Percentiles rank a stretch among this genome's conserved stretches.
phyloP scores from a whole-genome alignment of 2,888 invertebrate genomes.

The Hermaeophaga mercurialis region DNA sequence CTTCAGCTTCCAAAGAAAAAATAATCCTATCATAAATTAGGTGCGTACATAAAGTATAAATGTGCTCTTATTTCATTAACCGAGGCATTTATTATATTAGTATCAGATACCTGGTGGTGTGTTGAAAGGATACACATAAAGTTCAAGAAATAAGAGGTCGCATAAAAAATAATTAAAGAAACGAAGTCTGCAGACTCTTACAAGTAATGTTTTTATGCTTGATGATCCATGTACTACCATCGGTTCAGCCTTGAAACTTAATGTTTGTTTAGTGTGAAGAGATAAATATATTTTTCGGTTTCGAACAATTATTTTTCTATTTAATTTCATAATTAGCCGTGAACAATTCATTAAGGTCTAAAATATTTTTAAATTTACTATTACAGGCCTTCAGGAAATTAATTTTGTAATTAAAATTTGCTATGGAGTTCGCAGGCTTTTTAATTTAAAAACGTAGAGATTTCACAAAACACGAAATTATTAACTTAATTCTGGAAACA shows the following conservation, averaged over 20 bases:
- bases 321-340: constrained; percentile 3
- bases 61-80: neutral
- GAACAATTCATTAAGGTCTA: no score
- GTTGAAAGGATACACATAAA: constrained; percentile 2
- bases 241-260: constrained; percentile 15
- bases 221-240: constrained; percentile 17
- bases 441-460: no score
- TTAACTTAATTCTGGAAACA: no score
- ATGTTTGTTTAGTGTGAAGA: constrained; percentile 17
- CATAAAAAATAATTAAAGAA: constrained; percentile 13
- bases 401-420: no score
- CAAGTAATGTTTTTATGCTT: constrained; percentile 10
- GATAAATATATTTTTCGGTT: constrained; percentile 16
- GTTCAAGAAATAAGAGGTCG: neutral
- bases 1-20: no score
- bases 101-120: neutral
- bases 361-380: no score
- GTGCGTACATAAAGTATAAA: constrained; percentile 1
- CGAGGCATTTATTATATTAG: neutral
- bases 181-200: neutral
- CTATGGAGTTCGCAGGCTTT: no score
- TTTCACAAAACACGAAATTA: no score
- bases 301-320: constrained; percentile 13
- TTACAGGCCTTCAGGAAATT: no score
- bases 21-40: no score